Evolutionary conservation across 2,888 invertebrate genomes (phyloP).

Genomic region (Phalera bucephala): DNA sequence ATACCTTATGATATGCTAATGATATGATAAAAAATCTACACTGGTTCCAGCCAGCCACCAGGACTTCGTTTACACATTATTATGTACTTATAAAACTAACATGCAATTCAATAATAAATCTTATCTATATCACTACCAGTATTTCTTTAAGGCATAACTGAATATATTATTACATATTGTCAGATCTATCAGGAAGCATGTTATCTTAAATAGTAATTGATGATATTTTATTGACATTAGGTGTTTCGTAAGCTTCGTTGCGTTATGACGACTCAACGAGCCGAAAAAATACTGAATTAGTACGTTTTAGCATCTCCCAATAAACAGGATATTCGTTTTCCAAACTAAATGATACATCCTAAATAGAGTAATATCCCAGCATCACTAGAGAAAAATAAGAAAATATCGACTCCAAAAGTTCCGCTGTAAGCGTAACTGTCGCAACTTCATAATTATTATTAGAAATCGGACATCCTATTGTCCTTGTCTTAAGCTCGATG

Average conservation of each 20-base stretch:
- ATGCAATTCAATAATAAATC: constrained; percentile 66
- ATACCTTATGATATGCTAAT: constrained; percentile 77
- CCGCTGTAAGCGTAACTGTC: no score
- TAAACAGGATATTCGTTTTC: no score
- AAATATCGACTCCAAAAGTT: no score
- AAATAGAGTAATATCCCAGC: no score
- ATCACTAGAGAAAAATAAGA: no score
- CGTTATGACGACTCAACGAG: no score
- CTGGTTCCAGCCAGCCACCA: constrained; percentile 68
- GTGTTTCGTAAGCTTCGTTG: constrained; percentile 37
- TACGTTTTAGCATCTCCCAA: no score
- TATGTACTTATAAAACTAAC: constrained; percentile 53
- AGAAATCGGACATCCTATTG: no score
- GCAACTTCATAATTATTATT: no score
- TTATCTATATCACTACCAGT: constrained; percentile 72
- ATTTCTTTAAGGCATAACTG: constrained; percentile 77
- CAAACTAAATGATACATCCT: no score
- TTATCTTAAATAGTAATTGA: constrained; percentile 76
- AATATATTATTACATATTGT: constrained; percentile 71
- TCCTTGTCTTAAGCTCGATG: no score
- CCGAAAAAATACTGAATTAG: no score
- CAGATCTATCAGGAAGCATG: constrained; percentile 81
- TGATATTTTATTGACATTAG: constrained; percentile 63
- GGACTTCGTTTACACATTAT: constrained; percentile 45
- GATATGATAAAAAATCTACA: constrained; percentile 81